Base-by-base conservation (phyloP, 2,113 vertebrate species). In the Pimephales promelas region DNA sequence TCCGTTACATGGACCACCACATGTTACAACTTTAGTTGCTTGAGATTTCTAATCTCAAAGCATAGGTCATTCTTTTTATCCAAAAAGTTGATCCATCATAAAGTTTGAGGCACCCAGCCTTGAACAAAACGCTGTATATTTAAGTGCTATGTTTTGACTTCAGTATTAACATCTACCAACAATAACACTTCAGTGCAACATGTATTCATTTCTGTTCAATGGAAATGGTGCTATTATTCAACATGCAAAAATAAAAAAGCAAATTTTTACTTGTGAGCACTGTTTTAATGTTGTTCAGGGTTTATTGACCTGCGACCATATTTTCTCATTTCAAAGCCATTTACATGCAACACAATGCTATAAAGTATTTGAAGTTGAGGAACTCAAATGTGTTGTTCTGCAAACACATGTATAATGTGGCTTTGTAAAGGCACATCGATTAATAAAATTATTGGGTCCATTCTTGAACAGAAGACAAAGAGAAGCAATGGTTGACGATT, bases 301-400 rank as follows among this genome's bases (percentile, higher is more conserved):
- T 62, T 79, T 45, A 10, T 28, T 43, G 31, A 10, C 76, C 7
- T 3, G 1, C 31, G 24, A 34, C 43, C 78, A 80, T 6, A 40
- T 28, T 70, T 45, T 73, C 14, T 72, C 34, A 70, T 83, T 26
- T 24, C 31, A 56, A 83, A 79, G 56, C 56, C 62, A 57, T 75
- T 81, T 49, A 82, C 77, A 71, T 86, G 66, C 73, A 31, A 72
- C 49, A 82, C 34, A 34, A 24, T 49, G 16, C 36, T 81, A 49
- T 57, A 81, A 74, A 83, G 75, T 1, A 52, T 2, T 34, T 20
- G 0, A 54, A 4, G 47, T 22, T 7, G 52, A 56, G 73, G 13
- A 73, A 31, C 26, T 18, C 2, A 26, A 18, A 14, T n/a, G 5
- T n/a, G 18, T 18, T 74, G 43, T 9, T n/a, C n/a, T 40, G 22